phyloP scores from a whole-genome alignment of 2,113 vertebrate genomes.

The Phoenicopterus ruber region DNA sequence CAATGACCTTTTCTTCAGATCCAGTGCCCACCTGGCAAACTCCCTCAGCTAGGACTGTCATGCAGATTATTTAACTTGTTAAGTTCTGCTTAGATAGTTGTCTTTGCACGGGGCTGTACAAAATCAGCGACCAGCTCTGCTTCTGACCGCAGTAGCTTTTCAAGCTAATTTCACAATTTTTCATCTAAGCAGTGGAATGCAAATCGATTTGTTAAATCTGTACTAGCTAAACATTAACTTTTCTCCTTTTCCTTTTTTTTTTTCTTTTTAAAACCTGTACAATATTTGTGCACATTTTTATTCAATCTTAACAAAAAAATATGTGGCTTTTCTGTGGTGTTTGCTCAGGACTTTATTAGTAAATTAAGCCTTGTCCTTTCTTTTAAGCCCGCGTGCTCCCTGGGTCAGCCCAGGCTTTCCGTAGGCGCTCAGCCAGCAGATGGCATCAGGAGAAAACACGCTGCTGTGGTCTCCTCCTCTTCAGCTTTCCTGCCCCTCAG shows the following conservation, averaged over 20 bases:
- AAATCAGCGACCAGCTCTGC: neutral
- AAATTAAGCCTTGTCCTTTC: neutral
- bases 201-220: neutral
- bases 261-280: neutral
- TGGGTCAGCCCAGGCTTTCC: neutral
- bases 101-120: neutral
- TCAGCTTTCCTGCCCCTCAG: neutral
- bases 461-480: neutral
- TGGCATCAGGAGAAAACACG: neutral
- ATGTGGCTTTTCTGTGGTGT: neutral
- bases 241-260: neutral
- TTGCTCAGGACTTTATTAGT: neutral
- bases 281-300: neutral
- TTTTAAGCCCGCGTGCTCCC: rapidly evolving
- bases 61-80: neutral
- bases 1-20: neutral
- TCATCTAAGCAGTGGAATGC: neutral
- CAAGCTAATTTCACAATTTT: neutral
- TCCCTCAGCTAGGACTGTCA: neutral
- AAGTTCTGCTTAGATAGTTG: neutral
- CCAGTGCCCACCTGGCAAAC: neutral
- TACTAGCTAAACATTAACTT: neutral
- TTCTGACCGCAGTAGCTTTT: neutral
- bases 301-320: neutral
- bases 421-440: neutral